Conservation (phyloP, 2,113 vertebrate genomes). For the Cottus gobio region DNA sequence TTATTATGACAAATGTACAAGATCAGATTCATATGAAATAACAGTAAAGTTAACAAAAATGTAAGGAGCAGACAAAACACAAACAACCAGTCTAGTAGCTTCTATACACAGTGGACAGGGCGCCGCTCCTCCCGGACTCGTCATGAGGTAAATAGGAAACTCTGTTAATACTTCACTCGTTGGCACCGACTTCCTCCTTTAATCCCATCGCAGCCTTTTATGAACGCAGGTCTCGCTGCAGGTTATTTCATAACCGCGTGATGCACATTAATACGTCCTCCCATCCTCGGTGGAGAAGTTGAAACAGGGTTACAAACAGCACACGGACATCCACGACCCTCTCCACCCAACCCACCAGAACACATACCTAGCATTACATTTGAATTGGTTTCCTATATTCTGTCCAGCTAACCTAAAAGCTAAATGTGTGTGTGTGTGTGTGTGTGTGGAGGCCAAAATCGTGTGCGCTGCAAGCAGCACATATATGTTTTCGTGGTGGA, state of each 20-base stretch:
- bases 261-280: slow-evolving; percentile 40
- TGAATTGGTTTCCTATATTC: slow-evolving; percentile 16
- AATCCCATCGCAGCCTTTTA: not conserved
- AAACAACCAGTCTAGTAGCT: slow-evolving; percentile 82
- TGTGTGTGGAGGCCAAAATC: slow-evolving; percentile 4
- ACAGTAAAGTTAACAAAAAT: slow-evolving; percentile 91
- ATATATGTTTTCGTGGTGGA: slow-evolving; percentile 20
- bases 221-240: slow-evolving; percentile 29
- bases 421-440: slow-evolving; percentile 43
- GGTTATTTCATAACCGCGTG: slow-evolving; percentile 59
- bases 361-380: slow-evolving; percentile 14
- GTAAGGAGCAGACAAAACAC: slow-evolving; percentile 86
- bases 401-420: slow-evolving; percentile 56
- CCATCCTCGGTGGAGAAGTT: slow-evolving; percentile 38
- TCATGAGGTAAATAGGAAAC: slow-evolving; percentile 83
- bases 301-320: slow-evolving; percentile 45
- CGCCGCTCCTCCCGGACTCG: slow-evolving; percentile 82
- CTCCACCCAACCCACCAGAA: slow-evolving; percentile 18
- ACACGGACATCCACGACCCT: slow-evolving; percentile 24
- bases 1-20: slow-evolving; percentile 99
- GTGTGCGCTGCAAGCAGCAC: slow-evolving; percentile 42
- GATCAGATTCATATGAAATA: slow-evolving; percentile 94
- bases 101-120: slow-evolving; percentile 85
- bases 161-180: slow-evolving; percentile 87
- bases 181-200: slow-evolving; percentile 81